Evolutionary conservation across 2,797 vertebrate species (phyloP).

Genomic region (Sebastolobus alascanus): DNA sequence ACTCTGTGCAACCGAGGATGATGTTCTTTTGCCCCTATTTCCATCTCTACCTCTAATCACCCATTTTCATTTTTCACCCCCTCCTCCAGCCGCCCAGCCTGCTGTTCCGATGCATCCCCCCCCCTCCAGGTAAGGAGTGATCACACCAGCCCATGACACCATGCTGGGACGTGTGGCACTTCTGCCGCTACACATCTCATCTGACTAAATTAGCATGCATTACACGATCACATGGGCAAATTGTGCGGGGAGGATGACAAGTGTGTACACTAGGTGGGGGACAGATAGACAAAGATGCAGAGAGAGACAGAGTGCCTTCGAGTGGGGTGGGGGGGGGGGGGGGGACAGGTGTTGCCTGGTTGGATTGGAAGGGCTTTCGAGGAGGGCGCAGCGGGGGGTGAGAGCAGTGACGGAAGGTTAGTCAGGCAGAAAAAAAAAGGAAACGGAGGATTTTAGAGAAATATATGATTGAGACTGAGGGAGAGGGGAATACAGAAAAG

Average conservation of each 20-base stretch:
- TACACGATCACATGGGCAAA: constrained; percentile 67
- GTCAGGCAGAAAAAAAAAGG: constrained; percentile 31
- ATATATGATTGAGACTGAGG: not conserved
- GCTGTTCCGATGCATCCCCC: constrained; percentile 68
- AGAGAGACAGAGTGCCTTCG: constrained; percentile 9
- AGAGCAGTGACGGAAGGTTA: constrained; percentile 28
- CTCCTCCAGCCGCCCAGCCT: constrained; percentile 63
- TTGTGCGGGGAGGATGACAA: constrained; percentile 48
- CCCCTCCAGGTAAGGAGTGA: constrained; percentile 75
- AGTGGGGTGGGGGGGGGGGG: constrained; percentile 2
- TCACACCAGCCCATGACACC: constrained; percentile 73
- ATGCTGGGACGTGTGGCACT: constrained; percentile 79
- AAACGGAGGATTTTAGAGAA: constrained; percentile 17
- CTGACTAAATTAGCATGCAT: constrained; percentile 87
- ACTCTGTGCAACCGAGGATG: not conserved
- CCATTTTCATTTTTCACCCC: constrained; percentile 38
- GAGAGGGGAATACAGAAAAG: constrained; percentile 2
- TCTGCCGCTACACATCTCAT: constrained; percentile 81
- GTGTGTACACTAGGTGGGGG: constrained; percentile 31
- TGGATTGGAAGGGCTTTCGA: constrained; percentile 36
- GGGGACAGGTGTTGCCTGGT: constrained; percentile 47
- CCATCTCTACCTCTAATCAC: constrained; percentile 44
- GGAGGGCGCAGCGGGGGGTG: constrained; percentile 38
- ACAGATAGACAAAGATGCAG: constrained; percentile 34
- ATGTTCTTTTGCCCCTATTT: constrained; percentile 31